Evolutionary conservation across 2,888 invertebrate genomes (phyloP), one percentile per base, ranked within the genome.

Genomic region (Rhagophthalmus giganteus): DNA sequence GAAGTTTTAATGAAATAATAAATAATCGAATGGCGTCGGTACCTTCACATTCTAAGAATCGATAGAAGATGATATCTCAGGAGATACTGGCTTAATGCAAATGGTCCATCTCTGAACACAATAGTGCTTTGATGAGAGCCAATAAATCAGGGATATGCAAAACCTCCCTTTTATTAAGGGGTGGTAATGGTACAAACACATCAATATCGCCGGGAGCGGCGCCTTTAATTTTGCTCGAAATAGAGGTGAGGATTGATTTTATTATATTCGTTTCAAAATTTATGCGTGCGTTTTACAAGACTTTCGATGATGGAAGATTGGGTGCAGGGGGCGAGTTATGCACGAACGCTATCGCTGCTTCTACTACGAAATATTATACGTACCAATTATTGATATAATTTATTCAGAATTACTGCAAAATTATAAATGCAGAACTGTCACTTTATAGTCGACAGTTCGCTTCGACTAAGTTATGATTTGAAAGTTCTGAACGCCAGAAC

Each of bases 141-240:
- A 75, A 78, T 79, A 79, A 78, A 79, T 79, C 78, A 79, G 76
- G 67, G 71, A 72, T 72, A 73, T 73, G 72, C 72, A 73, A 73
- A 73, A 73, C 69, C 69, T 69, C 70, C 70, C 70, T 66, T 68
- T 68, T 68, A 69, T 68, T 66, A 68, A 68, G 64, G 67, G 68
- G 69, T 65, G 65, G 67, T 61, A 61, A 66, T 65, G 61, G 63
- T 59, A 64, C 63, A 63, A 65, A 63, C 64, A 64, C 58, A 54
- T 50, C 58, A 52, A 55, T 58, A 54, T 54, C 32, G 48, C 42
- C 47, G 49, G 54, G 48, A 49, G 40, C 46, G 55, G 51, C 58
- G 57, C 52, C 60, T 55, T 57, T 58, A 60, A 60, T 58, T 58
- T 52, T 55, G 50, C 52, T 31, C 38, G 39, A 53, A 50, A 50